A percentile compares a stretch with the other conserved stretches of the same genome.
phyloP scores from a whole-genome alignment of 35 echinoderm and acorn worm genomes.

The Chiridota heheva region DNA sequence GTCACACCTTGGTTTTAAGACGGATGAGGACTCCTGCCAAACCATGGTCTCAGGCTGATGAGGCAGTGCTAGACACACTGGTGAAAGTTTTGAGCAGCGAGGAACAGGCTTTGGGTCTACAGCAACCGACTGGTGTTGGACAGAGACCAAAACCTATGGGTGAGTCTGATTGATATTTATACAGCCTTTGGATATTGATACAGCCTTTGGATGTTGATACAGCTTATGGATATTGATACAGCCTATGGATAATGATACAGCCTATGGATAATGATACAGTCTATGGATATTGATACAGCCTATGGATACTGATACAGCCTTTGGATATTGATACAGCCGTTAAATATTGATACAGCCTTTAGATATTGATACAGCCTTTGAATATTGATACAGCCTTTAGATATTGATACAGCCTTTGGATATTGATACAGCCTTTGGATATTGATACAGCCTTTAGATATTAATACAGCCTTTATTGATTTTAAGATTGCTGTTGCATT shows the following conservation, averaged over 20 bases:
- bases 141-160: slow-evolving; percentile 95
- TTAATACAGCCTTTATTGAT: no score
- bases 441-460: no score
- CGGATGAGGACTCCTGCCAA: slow-evolving; percentile 94
- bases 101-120: slow-evolving; percentile 83
- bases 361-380: no score
- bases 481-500: no score
- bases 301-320: not conserved
- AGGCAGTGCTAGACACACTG: slow-evolving; percentile 85
- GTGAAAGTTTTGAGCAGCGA: slow-evolving; percentile 84
- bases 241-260: not conserved
- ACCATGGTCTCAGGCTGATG: slow-evolving; percentile 93
- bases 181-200: not conserved
- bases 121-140: slow-evolving; percentile 85
- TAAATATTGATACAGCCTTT: not conserved
- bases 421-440: no score
- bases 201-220: not conserved
- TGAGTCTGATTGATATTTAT: slow-evolving; percentile 7
- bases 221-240: not conserved
- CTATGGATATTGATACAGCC: not conserved
- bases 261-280: not conserved
- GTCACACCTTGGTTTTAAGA: slow-evolving; percentile 87
- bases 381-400: no score
- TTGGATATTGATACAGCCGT: not conserved
- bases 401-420: no score